Percentiles rank a stretch among this genome's conserved stretches.
Evolutionary conservation across 2,113 vertebrate genomes (phyloP).

Genomic region (Hyaena hyaena): DNA sequence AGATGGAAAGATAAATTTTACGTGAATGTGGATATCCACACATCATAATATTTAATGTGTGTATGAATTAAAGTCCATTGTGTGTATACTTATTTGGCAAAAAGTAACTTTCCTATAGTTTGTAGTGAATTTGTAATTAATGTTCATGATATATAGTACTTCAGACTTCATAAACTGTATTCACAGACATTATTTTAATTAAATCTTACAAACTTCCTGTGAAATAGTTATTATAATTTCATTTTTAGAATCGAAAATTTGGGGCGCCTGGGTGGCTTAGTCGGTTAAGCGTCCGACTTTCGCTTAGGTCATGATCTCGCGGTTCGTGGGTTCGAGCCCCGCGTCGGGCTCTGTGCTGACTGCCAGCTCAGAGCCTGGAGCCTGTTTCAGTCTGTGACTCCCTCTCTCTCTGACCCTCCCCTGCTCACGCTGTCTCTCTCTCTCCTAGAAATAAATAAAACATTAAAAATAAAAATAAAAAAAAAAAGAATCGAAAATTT

Average conservation of each 20-base stretch:
- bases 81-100: not conserved
- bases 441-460: no score
- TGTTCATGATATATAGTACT: not conserved
- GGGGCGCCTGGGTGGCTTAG: no score
- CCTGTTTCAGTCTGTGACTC: no score
- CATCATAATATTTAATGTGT: not conserved
- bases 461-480: no score
- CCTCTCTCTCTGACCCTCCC: no score
- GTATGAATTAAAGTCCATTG: not conserved
- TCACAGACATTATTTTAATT: not conserved
- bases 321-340: no score
- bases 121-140: not conserved
- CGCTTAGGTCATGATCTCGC: no score
- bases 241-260: not conserved
- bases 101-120: constrained; percentile 11
- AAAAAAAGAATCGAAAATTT: not conserved
- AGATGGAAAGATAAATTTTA: not conserved
- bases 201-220: not conserved
- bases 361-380: no score
- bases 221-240: not conserved
- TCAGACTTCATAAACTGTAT: not conserved
- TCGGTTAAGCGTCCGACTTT: no score
- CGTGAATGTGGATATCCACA: not conserved
- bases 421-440: no score
- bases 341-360: no score